Conservation (phyloP, 2,888 invertebrate genomes). For the Agrilus mali region DNA sequence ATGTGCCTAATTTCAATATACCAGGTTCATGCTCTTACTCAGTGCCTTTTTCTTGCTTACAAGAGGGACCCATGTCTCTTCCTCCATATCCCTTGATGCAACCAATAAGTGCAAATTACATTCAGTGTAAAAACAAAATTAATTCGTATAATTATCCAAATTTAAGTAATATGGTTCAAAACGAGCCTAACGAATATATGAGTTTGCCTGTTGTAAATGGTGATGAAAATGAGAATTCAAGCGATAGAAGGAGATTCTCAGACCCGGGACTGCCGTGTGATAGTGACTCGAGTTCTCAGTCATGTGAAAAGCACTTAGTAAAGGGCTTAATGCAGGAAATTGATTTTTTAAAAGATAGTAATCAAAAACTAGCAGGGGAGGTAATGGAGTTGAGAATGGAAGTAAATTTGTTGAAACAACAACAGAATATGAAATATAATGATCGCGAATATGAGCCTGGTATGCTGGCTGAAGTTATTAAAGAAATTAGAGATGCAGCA, state of each 20-base stretch:
- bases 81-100: conserved; percentile 48
- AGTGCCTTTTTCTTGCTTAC: conserved; percentile 23
- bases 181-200: conserved; percentile 38
- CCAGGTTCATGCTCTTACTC: conserved; percentile 23
- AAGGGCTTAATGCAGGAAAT: conserved; percentile 62
- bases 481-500: conserved; percentile 62
- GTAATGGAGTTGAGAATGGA: conserved; percentile 60
- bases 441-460: conserved; percentile 51
- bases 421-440: conserved; percentile 23
- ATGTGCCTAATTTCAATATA: conserved; percentile 12
- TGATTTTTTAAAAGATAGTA: conserved; percentile 53
- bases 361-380: conserved; percentile 63
- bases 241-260: conserved; percentile 48
- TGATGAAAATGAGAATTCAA: conserved; percentile 40
- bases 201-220: conserved; percentile 62
- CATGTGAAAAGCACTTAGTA: conserved; percentile 45
- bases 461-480: conserved; percentile 58
- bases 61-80: conserved; percentile 50
- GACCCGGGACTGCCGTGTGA: conserved; percentile 49
- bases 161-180: conserved; percentile 4
- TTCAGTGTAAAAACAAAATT: too few species aligned
- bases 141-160: background rate
- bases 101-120: conserved; percentile 18
- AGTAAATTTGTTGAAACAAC: conserved; percentile 31
- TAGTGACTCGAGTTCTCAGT: conserved; percentile 37